Base-by-base conservation (phyloP, 1,140 invertebrate genomes). In the Dendroctonus valens region DNA sequence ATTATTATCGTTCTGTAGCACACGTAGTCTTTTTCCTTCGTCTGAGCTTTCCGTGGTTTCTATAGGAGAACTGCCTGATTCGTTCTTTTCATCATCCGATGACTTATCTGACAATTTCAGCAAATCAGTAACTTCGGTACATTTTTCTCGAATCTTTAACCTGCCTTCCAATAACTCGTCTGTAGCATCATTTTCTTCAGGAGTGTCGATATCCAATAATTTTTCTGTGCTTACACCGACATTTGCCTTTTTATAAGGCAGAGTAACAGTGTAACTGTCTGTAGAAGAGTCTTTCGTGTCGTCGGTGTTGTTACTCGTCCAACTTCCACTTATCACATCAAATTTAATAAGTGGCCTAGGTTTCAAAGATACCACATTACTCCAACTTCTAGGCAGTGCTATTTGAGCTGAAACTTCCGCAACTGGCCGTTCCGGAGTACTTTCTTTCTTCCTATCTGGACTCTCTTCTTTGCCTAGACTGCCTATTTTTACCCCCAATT, bases 41-140 rank as follows among this genome's bases (percentile, higher is more conserved):
- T 78, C 77, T 59, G 77, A 76, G 63, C 77, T 78, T 72, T 78
- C 77, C 0, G 77, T 77, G 40, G 74, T 74, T 59, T 78, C 77
- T 5, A 69, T 61, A 40, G 75, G 73, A 7, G 75, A 76, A 67
- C 73, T 73, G 41, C 72, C 72, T 38, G 59, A 70, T 11, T 70
- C 70, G 3, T 59, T 41, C 63, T 76, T 75, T 50, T 74, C 72
- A 55, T 77, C 77, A 52, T 78, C 77, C 0, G 74, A 76, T 8
- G 67, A 74, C 58, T 76, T 76, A 54, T 78, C 72, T n/a, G 55
- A 59, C 7, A 75, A n/a, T 64, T 75, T 75, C 42, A 74, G 65
- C 38, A 73, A 61, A 57, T 71, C 52, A 42, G 59, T 37, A 5
- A 40, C 39, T 12, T 49, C 26, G 12, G 55, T 40, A 12, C 6